Evolutionary conservation across 2,888 invertebrate species (phyloP).

Genomic region (Agrotis segetum): DNA sequence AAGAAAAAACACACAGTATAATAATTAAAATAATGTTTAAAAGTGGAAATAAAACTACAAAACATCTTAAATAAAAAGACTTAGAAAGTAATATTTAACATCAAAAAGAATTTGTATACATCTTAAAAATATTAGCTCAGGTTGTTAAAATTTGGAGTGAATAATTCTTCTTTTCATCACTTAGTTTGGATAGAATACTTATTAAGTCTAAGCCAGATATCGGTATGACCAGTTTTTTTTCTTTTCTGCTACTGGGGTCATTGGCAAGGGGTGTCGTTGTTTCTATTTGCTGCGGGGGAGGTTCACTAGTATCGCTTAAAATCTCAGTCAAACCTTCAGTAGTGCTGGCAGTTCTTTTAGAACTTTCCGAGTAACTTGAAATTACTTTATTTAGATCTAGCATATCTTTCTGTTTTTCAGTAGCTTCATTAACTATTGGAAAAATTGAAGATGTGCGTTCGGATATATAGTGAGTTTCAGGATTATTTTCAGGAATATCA

Average conservation of each 20-base stretch:
- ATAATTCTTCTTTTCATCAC: conserved; percentile 67
- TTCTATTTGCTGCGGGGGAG: not conserved
- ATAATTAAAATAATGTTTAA: conserved; percentile 36
- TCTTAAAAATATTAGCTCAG: conserved; percentile 47
- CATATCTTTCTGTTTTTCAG: not conserved
- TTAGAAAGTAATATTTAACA: conserved; percentile 44
- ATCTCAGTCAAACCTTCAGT: not conserved
- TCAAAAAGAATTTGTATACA: conserved; percentile 52
- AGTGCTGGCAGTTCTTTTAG: not conserved
- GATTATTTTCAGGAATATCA: not conserved
- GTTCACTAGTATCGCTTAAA: not conserved
- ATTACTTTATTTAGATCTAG: not conserved
- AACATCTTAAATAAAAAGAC: conserved; percentile 47
- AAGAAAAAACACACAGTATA: conserved; percentile 5
- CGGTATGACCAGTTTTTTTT: conserved; percentile 54
- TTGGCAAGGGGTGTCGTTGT: not conserved
- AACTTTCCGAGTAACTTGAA: not conserved
- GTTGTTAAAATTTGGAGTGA: conserved; percentile 64
- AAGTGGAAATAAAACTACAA: conserved; percentile 43
- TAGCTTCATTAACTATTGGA: not conserved
- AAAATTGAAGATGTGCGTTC: too few relatives aligned
- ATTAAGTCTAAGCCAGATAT: conserved; percentile 63
- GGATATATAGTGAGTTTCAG: not conserved
- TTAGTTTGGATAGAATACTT: conserved; percentile 60
- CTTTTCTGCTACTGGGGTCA: conserved; percentile 10